These are phyloP conservation scores for Microplitis demolitor DNA, from an alignment of 1,140 invertebrate species.

Conservation along the genomic window DNA sequence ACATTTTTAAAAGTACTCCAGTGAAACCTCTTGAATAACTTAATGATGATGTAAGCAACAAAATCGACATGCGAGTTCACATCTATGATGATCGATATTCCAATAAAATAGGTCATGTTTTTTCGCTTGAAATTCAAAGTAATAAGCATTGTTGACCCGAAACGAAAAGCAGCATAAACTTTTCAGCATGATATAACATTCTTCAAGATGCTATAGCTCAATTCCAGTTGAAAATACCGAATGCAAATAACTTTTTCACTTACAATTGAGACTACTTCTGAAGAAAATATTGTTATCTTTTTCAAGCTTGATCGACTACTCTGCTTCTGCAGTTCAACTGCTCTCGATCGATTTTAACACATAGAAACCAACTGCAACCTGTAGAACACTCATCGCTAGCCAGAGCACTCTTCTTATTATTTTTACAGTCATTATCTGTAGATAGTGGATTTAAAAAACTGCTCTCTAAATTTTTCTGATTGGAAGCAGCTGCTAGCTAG, in stretches of 20 bases:
- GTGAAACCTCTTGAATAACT: too few relatives aligned
- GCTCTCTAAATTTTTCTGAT: not conserved
- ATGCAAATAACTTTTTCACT: not conserved
- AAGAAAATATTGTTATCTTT: not conserved
- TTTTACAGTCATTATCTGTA: not conserved
- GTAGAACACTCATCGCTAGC: conserved; percentile 2
- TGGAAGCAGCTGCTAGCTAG: not conserved
- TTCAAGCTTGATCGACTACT: not conserved
- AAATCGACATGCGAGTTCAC: not conserved
- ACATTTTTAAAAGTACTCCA: too few relatives aligned
- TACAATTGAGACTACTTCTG: not conserved
- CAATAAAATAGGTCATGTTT: not conserved
- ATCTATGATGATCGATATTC: not conserved
- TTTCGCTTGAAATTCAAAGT: not conserved
- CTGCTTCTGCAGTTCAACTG: not conserved
- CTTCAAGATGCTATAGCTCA: not conserved
- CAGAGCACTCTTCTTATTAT: not conserved
- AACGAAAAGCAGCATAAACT: not conserved
- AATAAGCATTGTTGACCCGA: not conserved
- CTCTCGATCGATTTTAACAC: not conserved
- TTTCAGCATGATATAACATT: not conserved
- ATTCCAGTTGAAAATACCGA: not conserved
- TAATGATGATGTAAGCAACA: not conserved
- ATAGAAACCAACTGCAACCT: conserved; percentile 1
- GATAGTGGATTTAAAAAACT: not conserved